phyloP scores from a whole-genome alignment of 2,888 invertebrate genomes.

The Polyommatus icarus region DNA sequence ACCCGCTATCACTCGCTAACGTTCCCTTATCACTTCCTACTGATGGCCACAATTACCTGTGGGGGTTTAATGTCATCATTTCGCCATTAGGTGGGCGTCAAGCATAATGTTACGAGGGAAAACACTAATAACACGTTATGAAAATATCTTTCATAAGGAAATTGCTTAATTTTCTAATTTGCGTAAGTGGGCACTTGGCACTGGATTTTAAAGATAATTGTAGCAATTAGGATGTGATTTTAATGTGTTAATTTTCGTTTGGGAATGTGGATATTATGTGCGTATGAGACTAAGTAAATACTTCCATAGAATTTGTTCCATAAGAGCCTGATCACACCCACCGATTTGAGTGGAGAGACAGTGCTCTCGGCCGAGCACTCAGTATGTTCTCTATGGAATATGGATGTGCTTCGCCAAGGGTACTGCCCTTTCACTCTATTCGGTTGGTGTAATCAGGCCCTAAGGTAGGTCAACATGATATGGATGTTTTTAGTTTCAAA shows the following conservation, averaged over 20 bases:
- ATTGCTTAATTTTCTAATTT: neutral
- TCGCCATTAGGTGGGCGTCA: neutral
- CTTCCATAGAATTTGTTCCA: too few relatives aligned
- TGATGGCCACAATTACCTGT: neutral
- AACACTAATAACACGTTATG: neutral
- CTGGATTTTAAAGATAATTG: neutral
- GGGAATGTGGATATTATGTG: neutral
- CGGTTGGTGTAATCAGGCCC: too few relatives aligned
- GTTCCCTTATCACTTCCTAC: neutral
- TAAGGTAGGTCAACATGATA: too few relatives aligned
- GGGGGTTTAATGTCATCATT: neutral
- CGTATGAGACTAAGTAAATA: neutral
- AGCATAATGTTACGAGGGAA: neutral
- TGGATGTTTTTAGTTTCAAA: too few relatives aligned
- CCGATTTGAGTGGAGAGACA: too few relatives aligned
- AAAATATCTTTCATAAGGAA: neutral
- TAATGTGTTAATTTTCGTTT: neutral
- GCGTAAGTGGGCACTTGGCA: neutral
- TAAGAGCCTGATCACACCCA: too few relatives aligned
- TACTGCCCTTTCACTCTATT: too few relatives aligned
- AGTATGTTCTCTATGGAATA: too few relatives aligned
- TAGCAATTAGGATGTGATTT: neutral
- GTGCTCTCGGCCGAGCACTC: too few relatives aligned
- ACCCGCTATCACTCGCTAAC: neutral
- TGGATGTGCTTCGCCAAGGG: too few relatives aligned